A percentile compares a stretch with the other conserved stretches of the same genome.
Conservation (phyloP, 2,113 vertebrate species). For the Megaleporinus macrocephalus region DNA sequence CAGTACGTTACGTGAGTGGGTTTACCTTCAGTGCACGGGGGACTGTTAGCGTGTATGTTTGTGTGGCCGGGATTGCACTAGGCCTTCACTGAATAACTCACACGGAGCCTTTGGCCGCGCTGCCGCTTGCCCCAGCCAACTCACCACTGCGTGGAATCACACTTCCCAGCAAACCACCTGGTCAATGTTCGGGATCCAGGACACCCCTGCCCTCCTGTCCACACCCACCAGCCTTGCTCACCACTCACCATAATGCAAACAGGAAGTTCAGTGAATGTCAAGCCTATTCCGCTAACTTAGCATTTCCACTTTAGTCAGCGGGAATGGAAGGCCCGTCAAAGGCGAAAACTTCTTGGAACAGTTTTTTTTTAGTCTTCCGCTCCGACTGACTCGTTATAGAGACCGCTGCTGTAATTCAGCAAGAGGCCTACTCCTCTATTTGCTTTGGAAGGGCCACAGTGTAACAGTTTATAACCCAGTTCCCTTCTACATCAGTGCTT, state of each 20-base stretch:
- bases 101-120: conserved; percentile 49
- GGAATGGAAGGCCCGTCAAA: conserved; percentile 17
- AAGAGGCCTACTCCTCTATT: not conserved
- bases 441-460: conserved; percentile 11
- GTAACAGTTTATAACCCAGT: conserved; percentile 6
- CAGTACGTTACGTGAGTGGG: not conserved
- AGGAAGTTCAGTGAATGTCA: conserved; percentile 18
- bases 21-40: too few species aligned
- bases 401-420: not conserved
- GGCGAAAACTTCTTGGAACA: conserved; percentile 24
- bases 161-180: conserved; percentile 62
- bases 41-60: too few species aligned
- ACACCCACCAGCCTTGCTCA: conserved; percentile 43
- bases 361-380: conserved; percentile 11
- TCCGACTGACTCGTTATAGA: not conserved
- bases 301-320: conserved; percentile 29
- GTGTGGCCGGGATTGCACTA: not conserved
- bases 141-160: conserved; percentile 47
- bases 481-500: not conserved
- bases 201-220: conserved; percentile 46
- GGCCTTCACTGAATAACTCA: conserved; percentile 45
- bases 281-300: not conserved
- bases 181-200: conserved; percentile 54
- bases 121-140: conserved; percentile 40
- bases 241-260: conserved; percentile 43